A percentile compares a stretch with the other conserved stretches of the same genome.
These are phyloP conservation scores for Palloptera scutellata DNA, from an alignment of 2,888 invertebrate genomes.

Conservation along the genomic window DNA sequence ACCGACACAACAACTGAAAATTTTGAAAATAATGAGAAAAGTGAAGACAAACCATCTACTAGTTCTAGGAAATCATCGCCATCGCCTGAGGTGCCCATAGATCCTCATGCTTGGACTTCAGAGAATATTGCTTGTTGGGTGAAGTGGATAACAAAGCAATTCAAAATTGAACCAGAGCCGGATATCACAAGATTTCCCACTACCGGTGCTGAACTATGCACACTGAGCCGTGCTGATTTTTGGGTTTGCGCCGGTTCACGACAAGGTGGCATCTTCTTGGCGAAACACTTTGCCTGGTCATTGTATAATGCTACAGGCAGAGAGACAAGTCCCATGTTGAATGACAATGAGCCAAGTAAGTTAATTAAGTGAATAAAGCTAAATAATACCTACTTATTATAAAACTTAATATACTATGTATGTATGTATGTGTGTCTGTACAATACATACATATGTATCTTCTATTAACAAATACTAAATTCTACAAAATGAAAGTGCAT, in stretches of 20 bases:
- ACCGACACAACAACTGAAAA: neutral
- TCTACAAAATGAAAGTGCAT: neutral
- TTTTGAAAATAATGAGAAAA: neutral
- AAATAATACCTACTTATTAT: no score
- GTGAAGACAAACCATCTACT: conserved; percentile 9
- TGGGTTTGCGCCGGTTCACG: conserved; percentile 66
- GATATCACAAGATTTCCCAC: conserved; percentile 67
- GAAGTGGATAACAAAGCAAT: conserved; percentile 70
- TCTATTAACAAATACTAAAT: conserved; percentile 4
- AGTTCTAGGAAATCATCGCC: conserved; percentile 30
- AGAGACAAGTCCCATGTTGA: conserved; percentile 68
- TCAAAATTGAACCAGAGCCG: conserved; percentile 68
- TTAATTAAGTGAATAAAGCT: no score
- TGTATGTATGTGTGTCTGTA: no score
- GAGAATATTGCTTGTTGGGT: conserved; percentile 71
- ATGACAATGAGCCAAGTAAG: conserved; percentile 65
- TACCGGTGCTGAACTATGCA: conserved; percentile 68
- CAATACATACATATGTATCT: neutral
- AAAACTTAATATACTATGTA: no score
- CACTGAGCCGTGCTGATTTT: conserved; percentile 71
- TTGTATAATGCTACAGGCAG: conserved; percentile 70
- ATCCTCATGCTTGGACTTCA: conserved; percentile 72
- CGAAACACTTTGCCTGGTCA: conserved; percentile 71
- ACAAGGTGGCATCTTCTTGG: conserved; percentile 67
- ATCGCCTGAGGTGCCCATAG: conserved; percentile 59